A percentile compares a stretch with the other conserved stretches of the same genome.
phyloP scores from a whole-genome alignment of 2,888 invertebrate species.

The Plagodis pulveraria region DNA sequence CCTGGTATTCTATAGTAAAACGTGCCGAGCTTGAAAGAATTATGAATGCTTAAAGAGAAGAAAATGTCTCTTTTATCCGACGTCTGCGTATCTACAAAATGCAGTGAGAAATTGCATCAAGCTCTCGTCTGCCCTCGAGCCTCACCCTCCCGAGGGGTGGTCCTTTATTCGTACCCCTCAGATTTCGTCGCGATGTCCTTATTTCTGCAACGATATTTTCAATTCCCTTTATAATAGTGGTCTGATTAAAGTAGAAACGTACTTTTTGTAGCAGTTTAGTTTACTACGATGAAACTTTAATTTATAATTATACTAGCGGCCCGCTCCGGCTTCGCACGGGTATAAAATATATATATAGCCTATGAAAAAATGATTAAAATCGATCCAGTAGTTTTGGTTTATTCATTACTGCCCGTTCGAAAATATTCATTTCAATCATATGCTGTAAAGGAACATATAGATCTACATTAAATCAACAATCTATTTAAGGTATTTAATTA shows the following conservation, averaged over 20 bases:
- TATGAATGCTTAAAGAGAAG: slow-evolving; percentile 45
- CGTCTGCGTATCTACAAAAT: slow-evolving; percentile 55
- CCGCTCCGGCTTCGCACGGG: too few species aligned
- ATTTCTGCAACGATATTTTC: slow-evolving; percentile 62
- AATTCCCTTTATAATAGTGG: slow-evolving; percentile 50
- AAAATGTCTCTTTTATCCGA: slow-evolving; percentile 53
- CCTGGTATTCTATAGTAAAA: slow-evolving; percentile 36
- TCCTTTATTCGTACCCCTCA: slow-evolving; percentile 66
- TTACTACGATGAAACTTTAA: slow-evolving; percentile 30
- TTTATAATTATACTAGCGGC: not conserved
- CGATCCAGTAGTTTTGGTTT: too few species aligned
- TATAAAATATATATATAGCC: too few species aligned
- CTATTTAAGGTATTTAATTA: too few species aligned
- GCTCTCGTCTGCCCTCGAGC: slow-evolving; percentile 37
- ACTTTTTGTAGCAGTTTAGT: slow-evolving; percentile 20
- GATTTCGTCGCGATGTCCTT: slow-evolving; percentile 42
- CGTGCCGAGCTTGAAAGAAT: slow-evolving; percentile 23
- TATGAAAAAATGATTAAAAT: too few species aligned
- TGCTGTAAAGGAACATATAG: too few species aligned
- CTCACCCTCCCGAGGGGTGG: slow-evolving; percentile 54
- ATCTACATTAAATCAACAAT: too few species aligned
- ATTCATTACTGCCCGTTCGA: too few species aligned
- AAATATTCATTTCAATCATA: too few species aligned
- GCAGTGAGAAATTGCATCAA: slow-evolving; percentile 66
- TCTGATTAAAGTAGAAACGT: slow-evolving; percentile 50